Conservation (phyloP, 2,888 invertebrate genomes). For the Metalampra italica region DNA sequence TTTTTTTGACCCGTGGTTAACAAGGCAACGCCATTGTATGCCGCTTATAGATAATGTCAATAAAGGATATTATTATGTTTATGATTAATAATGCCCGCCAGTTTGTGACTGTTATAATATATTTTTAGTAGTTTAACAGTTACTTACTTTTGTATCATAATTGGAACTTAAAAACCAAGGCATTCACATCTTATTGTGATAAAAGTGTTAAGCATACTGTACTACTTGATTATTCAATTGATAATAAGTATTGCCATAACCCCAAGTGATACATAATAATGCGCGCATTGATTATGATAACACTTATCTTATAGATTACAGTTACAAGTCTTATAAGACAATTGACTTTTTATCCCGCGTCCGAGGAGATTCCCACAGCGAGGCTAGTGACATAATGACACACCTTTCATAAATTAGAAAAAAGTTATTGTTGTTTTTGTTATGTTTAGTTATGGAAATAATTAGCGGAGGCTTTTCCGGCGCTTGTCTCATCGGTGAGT, state of each 20-base stretch:
- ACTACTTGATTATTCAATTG: too few relatives aligned
- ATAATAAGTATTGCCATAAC: too few relatives aligned
- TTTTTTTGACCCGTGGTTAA: slow-evolving; percentile 64
- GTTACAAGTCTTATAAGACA: background rate
- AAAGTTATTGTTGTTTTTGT: slow-evolving; percentile 4
- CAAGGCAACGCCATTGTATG: slow-evolving; percentile 61
- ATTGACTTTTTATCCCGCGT: slow-evolving; percentile 14
- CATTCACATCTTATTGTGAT: too few relatives aligned
- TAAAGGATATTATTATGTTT: slow-evolving; percentile 55
- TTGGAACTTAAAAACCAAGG: background rate
- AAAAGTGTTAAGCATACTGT: too few relatives aligned
- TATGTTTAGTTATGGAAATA: background rate
- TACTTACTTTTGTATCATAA: background rate
- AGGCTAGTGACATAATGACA: slow-evolving; percentile 44
- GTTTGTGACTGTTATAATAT: background rate
- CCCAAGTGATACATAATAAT: background rate
- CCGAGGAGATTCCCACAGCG: slow-evolving; percentile 45
- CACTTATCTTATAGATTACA: background rate
- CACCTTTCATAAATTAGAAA: slow-evolving; percentile 21
- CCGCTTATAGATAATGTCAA: slow-evolving; percentile 66
- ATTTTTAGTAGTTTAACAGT: background rate
- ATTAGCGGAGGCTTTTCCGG: slow-evolving; percentile 61
- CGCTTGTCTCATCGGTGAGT: slow-evolving; percentile 54
- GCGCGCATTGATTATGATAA: background rate
- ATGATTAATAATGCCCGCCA: slow-evolving; percentile 48